Conservation (phyloP, 2,113 vertebrate species). For the Deroptyus accipitrinus region DNA sequence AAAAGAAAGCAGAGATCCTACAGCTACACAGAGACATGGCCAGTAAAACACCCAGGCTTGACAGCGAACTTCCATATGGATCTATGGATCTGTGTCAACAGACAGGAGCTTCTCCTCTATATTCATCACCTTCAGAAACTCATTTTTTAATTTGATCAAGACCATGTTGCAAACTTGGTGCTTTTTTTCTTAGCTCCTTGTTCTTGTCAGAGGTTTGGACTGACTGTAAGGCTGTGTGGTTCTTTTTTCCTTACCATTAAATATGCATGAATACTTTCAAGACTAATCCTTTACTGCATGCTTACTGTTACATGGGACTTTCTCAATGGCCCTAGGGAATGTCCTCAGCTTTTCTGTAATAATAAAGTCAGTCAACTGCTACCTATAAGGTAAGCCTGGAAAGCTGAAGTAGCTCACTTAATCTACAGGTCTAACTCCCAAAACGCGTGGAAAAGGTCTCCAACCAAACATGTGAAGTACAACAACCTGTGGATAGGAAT, state of each 20-base stretch:
- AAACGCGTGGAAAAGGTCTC: not conserved
- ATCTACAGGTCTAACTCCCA: constrained; percentile 52
- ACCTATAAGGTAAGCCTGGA: not conserved
- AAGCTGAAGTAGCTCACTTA: not conserved
- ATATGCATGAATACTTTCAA: constrained; percentile 45
- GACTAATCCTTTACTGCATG: not conserved
- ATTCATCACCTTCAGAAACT: not conserved
- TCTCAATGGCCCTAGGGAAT: constrained; percentile 32
- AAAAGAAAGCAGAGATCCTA: not conserved
- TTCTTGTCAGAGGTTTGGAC: not conserved
- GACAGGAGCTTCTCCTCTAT: not conserved
- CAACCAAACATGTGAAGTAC: not conserved
- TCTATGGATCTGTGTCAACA: not conserved
- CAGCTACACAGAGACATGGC: not conserved
- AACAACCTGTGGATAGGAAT: not conserved
- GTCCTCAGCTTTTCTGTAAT: constrained; percentile 21
- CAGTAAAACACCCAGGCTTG: not conserved
- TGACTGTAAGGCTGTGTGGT: not conserved
- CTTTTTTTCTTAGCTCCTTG: not conserved
- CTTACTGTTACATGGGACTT: not conserved
- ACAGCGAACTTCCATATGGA: not conserved
- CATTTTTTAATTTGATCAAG: not conserved
- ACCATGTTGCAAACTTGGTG: not conserved
- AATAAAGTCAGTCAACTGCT: constrained; percentile 41
- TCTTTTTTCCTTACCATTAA: not conserved